Base-by-base conservation (phyloP, 2,113 vertebrate genomes). In the Uria lomvia region DNA sequence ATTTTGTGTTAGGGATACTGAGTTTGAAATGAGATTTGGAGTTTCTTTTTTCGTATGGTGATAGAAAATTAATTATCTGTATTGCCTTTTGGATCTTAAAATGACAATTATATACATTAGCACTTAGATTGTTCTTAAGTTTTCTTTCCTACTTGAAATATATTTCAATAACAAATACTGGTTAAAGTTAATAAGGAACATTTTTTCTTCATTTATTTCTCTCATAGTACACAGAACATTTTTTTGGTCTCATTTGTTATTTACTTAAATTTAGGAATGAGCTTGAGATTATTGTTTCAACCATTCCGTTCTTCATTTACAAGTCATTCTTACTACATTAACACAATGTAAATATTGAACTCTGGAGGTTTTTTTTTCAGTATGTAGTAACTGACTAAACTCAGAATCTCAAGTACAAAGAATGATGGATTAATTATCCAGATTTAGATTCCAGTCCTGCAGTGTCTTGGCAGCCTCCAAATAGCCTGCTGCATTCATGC, bases 381-480 rank as follows among this genome's bases (percentile, higher is more conserved):
- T 58, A 16, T 26, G 14, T 43, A 58, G 36, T 74, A 83, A 93
- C 21, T 58, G 67, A 29, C 58, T 86, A 27, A 94, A 82, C 20
- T 83, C 27, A 76, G 87, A 93, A 58, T 49, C 72, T 88, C 42
- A 77, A 83, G 56, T 52, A 80, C 32, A 52, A 95, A 71, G 88
- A 80, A 74, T 80, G 95, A 90, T 93, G 90, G 82, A 94, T 95
- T 94, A 94, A 95, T 96, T 92, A 89, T 74, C 72, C 60, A 86
- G 68, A 84, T 94, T 93, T 96, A 95, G 92, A 74, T 88, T 92
- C 67, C 72, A 93, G 86, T 65, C 83, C 73, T 94, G 92, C 82
- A 81, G 82, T 93, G 88, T 81, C 86, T 86, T 96, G 88, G 95
- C 94, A 97, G 93, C 63, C 53, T 94, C 34, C 32, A 75, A 47